phyloP scores from a whole-genome alignment of 2,888 invertebrate genomes.

The Eupithecia pulchellata region DNA sequence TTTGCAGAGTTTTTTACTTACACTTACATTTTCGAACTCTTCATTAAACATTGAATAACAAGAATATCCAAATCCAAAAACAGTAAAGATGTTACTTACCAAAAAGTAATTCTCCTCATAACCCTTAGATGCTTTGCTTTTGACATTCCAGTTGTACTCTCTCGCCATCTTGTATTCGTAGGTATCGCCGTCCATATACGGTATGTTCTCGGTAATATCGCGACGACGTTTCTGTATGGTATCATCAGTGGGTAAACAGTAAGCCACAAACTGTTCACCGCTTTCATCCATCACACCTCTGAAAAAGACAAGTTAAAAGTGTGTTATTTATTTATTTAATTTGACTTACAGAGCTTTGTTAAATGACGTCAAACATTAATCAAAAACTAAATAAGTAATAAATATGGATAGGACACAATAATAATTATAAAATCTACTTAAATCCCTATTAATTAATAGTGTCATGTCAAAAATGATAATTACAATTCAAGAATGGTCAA shows the following conservation, averaged over 20 bases:
- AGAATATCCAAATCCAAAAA: background rate
- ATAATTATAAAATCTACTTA: too few species aligned
- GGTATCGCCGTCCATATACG: constrained; percentile 95
- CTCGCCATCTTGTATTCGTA: constrained; percentile 99
- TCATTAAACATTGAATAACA: too few species aligned
- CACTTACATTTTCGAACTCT: too few species aligned
- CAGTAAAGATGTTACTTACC: constrained; percentile 66
- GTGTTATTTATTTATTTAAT: too few species aligned
- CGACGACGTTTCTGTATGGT: constrained; percentile 95
- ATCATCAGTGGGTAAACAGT: constrained; percentile 97
- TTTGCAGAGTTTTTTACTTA: too few species aligned
- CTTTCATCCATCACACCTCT: constrained; percentile 99
- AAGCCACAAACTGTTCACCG: constrained; percentile 99
- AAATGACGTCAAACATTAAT: too few species aligned
- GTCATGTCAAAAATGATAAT: too few species aligned
- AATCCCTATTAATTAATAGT: too few species aligned
- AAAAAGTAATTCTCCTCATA: constrained; percentile 99
- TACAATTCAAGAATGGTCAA: too few species aligned
- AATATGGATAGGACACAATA: too few species aligned
- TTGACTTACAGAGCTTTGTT: too few species aligned
- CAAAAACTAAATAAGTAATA: too few species aligned
- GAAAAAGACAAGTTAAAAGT: constrained; percentile 48
- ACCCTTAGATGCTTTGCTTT: constrained; percentile 97
- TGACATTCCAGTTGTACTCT: constrained; percentile 99
- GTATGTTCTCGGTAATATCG: constrained; percentile 90